These are phyloP conservation scores for Amphiprion percula DNA, from an alignment of 2,113 vertebrate genomes.

Conservation along the genomic window DNA sequence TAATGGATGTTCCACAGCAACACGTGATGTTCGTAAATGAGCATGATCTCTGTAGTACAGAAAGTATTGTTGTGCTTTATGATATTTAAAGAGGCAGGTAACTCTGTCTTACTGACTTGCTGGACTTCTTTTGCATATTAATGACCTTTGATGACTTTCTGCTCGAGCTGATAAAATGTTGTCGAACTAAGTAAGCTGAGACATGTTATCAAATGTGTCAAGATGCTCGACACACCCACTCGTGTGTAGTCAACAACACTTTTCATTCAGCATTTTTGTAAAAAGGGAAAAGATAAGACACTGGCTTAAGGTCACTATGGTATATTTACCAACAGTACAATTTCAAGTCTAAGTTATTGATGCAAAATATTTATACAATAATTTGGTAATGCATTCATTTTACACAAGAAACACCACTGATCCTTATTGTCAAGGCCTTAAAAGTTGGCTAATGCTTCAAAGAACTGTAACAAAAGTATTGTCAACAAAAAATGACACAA, in stretches of 20 bases:
- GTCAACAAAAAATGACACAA: background rate
- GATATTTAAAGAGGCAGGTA: slow-evolving; percentile 8
- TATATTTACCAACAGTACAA: background rate
- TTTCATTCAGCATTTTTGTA: slow-evolving; percentile 16
- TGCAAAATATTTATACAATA: too few relatives aligned
- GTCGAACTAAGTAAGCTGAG: background rate
- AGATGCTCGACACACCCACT: slow-evolving; percentile 24
- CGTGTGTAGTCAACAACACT: background rate
- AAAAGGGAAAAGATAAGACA: slow-evolving; percentile 4
- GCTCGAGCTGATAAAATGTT: slow-evolving; percentile 6
- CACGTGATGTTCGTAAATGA: slow-evolving; percentile 15
- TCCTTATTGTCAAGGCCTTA: background rate
- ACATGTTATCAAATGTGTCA: slow-evolving; percentile 47
- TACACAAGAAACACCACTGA: too few relatives aligned
- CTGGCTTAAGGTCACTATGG: background rate
- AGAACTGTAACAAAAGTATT: background rate
- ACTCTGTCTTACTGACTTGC: background rate
- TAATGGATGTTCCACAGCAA: background rate
- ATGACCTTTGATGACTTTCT: slow-evolving; percentile 8
- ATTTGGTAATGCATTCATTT: too few relatives aligned
- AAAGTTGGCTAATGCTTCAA: background rate
- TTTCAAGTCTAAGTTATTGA: background rate
- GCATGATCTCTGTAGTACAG: background rate
- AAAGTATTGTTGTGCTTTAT: background rate
- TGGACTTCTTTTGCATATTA: slow-evolving; percentile 12